These are phyloP conservation scores for Mnemiopsis leidyi DNA, from an alignment of 37 sponge, comb jelly and placozoan species.

Conservation along the genomic window DNA sequence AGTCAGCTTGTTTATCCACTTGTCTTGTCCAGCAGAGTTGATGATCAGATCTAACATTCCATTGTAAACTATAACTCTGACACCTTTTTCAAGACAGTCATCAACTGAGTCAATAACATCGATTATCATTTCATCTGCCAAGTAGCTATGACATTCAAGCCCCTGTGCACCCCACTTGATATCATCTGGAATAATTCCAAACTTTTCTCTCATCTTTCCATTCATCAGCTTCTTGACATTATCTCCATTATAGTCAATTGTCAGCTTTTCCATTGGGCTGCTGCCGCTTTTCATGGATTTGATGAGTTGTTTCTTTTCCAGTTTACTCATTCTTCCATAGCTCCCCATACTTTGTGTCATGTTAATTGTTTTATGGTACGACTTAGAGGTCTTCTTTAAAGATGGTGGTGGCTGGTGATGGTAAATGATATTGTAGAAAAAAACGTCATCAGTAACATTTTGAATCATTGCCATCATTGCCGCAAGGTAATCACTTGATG, in stretches of 20 bases:
- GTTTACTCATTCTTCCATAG: too few species aligned
- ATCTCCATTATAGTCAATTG: slow-evolving; percentile 61
- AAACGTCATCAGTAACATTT: slow-evolving; percentile 54
- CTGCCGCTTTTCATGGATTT: too few species aligned
- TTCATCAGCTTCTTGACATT: slow-evolving; percentile 61
- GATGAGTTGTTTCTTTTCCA: neutral
- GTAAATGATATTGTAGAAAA: slow-evolving; percentile 53
- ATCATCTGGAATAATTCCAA: slow-evolving; percentile 39
- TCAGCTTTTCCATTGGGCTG: neutral
- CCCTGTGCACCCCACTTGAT: slow-evolving; percentile 29
- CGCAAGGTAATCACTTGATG: neutral
- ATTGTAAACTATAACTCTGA: slow-evolving; percentile 54
- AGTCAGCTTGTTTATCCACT: slow-evolving; percentile 57
- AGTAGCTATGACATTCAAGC: neutral
- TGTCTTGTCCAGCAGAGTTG: slow-evolving; percentile 56
- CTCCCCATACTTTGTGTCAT: neutral
- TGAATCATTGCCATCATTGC: neutral
- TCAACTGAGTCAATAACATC: slow-evolving; percentile 66
- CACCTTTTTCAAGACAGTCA: slow-evolving; percentile 8
- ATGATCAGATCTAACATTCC: slow-evolving; percentile 61
- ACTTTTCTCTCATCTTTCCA: slow-evolving; percentile 48
- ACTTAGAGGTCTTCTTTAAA: neutral
- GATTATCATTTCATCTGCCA: slow-evolving; percentile 56
- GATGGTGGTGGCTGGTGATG: slow-evolving; percentile 56
- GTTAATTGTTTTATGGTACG: neutral